Conservation (phyloP, 2,797 vertebrate genomes). For the Xiphorhynchus erythropygius region DNA sequence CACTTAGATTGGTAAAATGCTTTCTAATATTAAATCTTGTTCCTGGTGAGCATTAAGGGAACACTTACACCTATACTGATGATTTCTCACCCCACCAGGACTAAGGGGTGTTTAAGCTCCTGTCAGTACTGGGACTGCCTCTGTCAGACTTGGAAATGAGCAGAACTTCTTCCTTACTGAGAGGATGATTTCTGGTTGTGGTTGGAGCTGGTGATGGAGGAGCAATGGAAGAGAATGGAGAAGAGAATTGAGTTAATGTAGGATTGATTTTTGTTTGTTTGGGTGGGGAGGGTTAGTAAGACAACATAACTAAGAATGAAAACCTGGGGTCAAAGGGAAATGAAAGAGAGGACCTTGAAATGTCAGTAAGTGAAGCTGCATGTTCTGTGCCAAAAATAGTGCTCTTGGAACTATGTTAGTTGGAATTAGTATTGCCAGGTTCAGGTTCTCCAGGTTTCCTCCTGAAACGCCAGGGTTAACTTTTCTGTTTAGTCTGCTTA, state of each 20-base stretch:
- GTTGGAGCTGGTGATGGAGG: neutral
- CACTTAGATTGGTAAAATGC: neutral
- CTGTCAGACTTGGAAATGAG: neutral
- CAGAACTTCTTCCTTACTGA: neutral
- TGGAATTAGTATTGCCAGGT: neutral
- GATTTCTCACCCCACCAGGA: neutral
- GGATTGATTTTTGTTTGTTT: fast-evolving
- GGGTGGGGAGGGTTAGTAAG: neutral
- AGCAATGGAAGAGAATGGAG: neutral
- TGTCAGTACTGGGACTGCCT: neutral
- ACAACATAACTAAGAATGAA: neutral
- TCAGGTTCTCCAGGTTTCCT: neutral
- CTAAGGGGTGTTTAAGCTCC: neutral
- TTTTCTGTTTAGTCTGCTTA: neutral
- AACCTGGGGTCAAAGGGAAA: neutral
- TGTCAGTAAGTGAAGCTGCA: neutral
- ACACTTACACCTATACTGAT: neutral
- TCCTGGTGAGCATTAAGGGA: neutral
- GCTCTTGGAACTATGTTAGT: neutral
- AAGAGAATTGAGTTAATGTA: neutral
- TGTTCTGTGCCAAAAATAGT: neutral
- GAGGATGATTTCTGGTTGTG: neutral
- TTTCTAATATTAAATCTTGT: neutral
- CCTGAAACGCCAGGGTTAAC: neutral
- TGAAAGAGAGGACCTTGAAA: neutral